Evolutionary conservation across 1,140 invertebrate genomes (phyloP).

Genomic region (Hestina assimilis): DNA sequence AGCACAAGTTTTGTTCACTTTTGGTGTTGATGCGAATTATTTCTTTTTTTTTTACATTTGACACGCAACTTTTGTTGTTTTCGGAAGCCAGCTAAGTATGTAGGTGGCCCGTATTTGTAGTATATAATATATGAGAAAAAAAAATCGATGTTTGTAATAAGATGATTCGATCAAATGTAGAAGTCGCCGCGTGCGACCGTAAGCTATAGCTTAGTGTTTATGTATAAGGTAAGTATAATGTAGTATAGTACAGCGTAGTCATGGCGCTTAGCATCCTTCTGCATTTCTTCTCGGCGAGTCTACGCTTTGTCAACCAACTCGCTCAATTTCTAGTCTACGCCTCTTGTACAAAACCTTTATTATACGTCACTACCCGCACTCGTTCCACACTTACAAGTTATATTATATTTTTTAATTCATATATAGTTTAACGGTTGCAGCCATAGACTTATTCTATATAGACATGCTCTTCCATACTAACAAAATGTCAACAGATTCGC

Average conservation of each 20-base stretch:
- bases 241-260: neutral
- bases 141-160: no score
- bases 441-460: no score
- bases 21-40: neutral
- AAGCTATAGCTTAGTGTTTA: no score
- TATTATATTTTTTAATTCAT: no score
- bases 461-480: no score
- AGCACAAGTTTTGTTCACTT: constrained; percentile 31
- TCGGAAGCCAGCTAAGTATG: neutral
- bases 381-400: no score
- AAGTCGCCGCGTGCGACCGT: no score
- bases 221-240: neutral
- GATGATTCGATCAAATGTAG: no score
- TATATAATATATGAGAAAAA: neutral
- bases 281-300: neutral
- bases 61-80: neutral
- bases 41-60: neutral
- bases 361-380: constrained; percentile 2
- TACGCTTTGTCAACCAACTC: constrained; percentile 1
- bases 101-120: neutral
- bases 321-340: constrained; percentile 24
- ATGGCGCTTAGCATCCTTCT: neutral
- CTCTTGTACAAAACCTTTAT: neutral
- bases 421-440: no score
- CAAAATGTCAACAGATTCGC: no score